Base-by-base conservation (phyloP, 2,888 invertebrate genomes). In the Linnaemya vulpina region DNA sequence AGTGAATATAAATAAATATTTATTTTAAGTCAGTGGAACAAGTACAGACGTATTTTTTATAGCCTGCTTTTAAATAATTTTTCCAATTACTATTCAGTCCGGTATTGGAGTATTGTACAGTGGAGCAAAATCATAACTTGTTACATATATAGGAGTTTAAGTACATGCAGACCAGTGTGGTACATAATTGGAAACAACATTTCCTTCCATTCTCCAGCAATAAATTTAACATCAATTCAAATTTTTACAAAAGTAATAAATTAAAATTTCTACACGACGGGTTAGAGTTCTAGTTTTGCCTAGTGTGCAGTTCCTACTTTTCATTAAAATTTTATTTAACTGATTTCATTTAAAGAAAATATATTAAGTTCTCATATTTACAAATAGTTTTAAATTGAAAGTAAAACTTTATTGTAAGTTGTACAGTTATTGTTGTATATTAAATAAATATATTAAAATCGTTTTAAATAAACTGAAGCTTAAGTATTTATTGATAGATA, bases 381-480 rank as follows among this genome's bases (percentile, higher is more conserved):
- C 3, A 13, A 13, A 40, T 40, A 65, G 65, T 20, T 20, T 30
- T 30, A 65, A 5, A 30, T 43, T 65, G 13, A 55, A 55, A 15
- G 9, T 35, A 35, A 55, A 55, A 30, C 40, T 51, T 75, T 60
- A 77, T 68, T 46, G 58, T 60, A 77, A 77, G 76, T 77, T 77
- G 62, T 78, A 78, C 78, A 78, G 70, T 70, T 40, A 40, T 40
- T 78, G 43, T 82, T 75, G 75, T 62, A 30, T 60, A 55, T 60
- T 80, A 68, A 73, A 63, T 40, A 20, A 49, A 74, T 30, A 30
- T 46, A 46, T 25, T 38, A 11, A 62, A 49, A 62, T 49, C 13
- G 46, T 22, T 30, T 10, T 60, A 51, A 51, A 49, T 62, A 70
- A 17, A 20, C 10, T 51, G 51, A 51, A 51, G 9, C 9, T 2